Percentiles rank a stretch among this genome's conserved stretches.
phyloP scores from a whole-genome alignment of 2,113 vertebrate species.

The Sminthopsis crassicaudata region DNA sequence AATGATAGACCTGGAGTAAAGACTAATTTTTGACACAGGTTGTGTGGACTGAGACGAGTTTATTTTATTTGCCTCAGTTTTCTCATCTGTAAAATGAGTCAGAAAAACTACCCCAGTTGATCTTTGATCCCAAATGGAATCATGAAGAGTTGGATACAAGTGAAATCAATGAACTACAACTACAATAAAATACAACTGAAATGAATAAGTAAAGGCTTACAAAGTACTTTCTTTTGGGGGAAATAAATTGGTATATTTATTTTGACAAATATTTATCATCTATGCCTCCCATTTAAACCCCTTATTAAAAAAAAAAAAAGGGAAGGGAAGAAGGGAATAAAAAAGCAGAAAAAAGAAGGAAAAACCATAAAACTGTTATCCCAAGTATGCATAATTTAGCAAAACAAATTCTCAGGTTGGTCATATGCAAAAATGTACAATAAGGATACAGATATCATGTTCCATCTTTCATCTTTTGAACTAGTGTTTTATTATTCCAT shows the following conservation, averaged over 20 bases:
- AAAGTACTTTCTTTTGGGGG: not conserved
- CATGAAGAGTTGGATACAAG: not conserved
- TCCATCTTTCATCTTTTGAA: not conserved
- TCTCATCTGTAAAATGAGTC: no score
- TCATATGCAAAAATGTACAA: not conserved
- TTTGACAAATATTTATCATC: not conserved
- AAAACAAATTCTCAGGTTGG: not conserved
- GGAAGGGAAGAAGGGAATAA: not conserved
- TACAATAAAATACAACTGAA: not conserved
- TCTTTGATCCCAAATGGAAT: not conserved
- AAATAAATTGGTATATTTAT: not conserved
- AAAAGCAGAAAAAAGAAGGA: not conserved
- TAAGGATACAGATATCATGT: not conserved
- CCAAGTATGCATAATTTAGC: not conserved
- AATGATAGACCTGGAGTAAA: not conserved
- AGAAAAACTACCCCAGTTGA: not conserved
- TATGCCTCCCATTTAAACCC: not conserved
- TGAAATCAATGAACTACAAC: not conserved
- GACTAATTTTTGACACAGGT: not conserved
- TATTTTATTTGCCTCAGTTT: no score
- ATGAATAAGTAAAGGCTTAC: not conserved
- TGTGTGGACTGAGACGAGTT: no score
- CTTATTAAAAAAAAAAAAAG: not conserved
- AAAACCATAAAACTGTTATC: not conserved
- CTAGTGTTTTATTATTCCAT: not conserved